A percentile compares a stretch with the other conserved stretches of the same genome.
These are phyloP conservation scores for Rotaria sp. DNA, from an alignment of 2,888 invertebrate genomes.

Conservation along the genomic window DNA sequence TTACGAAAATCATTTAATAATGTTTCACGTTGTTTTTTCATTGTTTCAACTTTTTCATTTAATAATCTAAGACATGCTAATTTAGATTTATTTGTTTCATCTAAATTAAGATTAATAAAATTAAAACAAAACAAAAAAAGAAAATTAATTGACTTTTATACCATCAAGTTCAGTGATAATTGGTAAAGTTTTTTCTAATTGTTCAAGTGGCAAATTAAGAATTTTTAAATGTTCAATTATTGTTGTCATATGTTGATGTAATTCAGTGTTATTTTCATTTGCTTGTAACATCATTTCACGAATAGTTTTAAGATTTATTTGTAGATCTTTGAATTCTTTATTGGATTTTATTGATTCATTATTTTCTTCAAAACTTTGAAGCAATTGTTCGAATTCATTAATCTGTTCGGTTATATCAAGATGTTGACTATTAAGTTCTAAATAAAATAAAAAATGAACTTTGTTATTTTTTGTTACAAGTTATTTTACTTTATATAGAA, in stretches of 20 bases:
- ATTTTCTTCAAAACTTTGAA: not conserved
- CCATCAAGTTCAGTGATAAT: not conserved
- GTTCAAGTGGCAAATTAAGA: not conserved
- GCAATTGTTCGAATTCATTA: not conserved
- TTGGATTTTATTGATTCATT: not conserved
- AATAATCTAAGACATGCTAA: not conserved
- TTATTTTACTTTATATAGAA: no score
- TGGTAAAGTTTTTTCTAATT: not conserved
- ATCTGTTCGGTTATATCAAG: not conserved
- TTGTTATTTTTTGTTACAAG: not conserved
- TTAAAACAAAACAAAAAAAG: not conserved
- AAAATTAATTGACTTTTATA: not conserved
- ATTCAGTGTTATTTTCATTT: not conserved
- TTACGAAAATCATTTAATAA: conserved; percentile 72
- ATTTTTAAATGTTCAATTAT: not conserved
- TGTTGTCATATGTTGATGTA: not conserved
- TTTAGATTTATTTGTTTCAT: conserved; percentile 26
- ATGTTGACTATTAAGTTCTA: conserved; percentile 3
- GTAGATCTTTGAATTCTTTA: not conserved
- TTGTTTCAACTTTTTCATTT: conserved; percentile 77
- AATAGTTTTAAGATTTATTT: not conserved
- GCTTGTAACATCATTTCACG: not conserved
- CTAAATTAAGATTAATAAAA: not conserved
- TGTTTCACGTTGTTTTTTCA: conserved; percentile 75
- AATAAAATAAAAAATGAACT: not conserved